Percentiles rank a stretch among this genome's conserved stretches.
Evolutionary conservation across 2,113 vertebrate genomes (phyloP).

Genomic region (human): DNA sequence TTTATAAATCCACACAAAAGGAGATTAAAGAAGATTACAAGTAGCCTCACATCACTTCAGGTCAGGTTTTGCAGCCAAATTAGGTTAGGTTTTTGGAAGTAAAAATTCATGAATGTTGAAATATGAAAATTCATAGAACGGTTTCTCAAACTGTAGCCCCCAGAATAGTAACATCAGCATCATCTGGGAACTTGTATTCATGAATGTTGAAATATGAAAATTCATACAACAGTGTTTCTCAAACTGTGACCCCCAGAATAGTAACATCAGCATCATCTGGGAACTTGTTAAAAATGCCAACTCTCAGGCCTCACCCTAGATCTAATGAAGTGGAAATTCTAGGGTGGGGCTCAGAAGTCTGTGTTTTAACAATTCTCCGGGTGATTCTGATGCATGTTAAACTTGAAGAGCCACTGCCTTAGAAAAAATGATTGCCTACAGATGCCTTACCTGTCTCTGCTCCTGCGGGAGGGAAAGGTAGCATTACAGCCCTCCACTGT

Average conservation of each 20-base stretch:
- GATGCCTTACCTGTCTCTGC: slow-evolving; percentile 95
- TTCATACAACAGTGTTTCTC: background rate
- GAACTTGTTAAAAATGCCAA: background rate
- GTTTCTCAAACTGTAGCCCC: background rate
- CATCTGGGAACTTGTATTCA: background rate
- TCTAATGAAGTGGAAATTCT: background rate
- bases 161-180: fast-evolving
- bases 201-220: background rate
- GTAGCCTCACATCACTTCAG: background rate
- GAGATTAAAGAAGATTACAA: background rate
- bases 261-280: background rate
- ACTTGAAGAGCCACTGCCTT: background rate
- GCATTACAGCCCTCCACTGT: slow-evolving; percentile 94
- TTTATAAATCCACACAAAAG: background rate
- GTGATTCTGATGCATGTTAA: background rate
- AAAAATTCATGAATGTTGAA: background rate
- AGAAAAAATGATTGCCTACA: background rate
- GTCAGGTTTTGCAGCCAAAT: background rate
- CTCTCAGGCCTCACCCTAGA: background rate
- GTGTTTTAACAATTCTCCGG: background rate
- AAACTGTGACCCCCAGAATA: background rate
- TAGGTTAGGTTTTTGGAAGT: background rate
- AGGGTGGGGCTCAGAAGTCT: background rate
- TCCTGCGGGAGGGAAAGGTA: slow-evolving; percentile 94
- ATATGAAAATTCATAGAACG: background rate